Conservation (phyloP, 2,797 vertebrate genomes). For the Platyrinchus mystaceus region DNA sequence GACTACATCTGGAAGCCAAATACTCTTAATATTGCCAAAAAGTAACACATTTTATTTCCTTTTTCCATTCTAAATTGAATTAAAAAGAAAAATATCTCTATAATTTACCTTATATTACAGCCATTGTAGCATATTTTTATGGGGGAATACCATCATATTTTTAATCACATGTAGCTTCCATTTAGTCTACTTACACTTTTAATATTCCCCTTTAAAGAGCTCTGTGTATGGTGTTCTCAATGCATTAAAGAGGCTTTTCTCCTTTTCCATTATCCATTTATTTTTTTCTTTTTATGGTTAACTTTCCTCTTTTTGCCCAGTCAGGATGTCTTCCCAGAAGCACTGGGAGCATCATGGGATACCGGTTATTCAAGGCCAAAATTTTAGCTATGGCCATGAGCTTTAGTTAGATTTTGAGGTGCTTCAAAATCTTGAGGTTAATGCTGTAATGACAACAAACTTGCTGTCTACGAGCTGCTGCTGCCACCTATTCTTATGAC, state of each 20-base stretch:
- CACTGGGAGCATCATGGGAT: accelerated
- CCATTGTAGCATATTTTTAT: neutral
- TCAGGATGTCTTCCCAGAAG: neutral
- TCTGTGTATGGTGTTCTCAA: neutral
- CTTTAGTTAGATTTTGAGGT: neutral
- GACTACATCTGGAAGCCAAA: neutral
- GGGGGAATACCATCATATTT: neutral
- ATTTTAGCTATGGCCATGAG: neutral
- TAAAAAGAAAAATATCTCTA: neutral
- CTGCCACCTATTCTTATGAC: neutral
- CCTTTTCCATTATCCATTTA: neutral
- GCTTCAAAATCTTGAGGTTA: neutral
- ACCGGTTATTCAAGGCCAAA: neutral
- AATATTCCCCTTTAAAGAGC: neutral
- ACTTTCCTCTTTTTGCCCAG: neutral
- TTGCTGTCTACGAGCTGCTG: neutral
- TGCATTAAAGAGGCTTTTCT: neutral
- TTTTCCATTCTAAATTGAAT: neutral
- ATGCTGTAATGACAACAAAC: neutral
- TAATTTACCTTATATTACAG: neutral
- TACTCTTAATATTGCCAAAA: neutral
- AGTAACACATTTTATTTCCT: neutral
- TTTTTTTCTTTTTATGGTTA: neutral
- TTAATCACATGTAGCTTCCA: neutral
- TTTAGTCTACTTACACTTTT: neutral